A percentile compares a stretch with the other conserved stretches of the same genome.
These are phyloP conservation scores for Suillia variegata DNA, from an alignment of 2,888 invertebrate genomes.

Conservation along the genomic window DNA sequence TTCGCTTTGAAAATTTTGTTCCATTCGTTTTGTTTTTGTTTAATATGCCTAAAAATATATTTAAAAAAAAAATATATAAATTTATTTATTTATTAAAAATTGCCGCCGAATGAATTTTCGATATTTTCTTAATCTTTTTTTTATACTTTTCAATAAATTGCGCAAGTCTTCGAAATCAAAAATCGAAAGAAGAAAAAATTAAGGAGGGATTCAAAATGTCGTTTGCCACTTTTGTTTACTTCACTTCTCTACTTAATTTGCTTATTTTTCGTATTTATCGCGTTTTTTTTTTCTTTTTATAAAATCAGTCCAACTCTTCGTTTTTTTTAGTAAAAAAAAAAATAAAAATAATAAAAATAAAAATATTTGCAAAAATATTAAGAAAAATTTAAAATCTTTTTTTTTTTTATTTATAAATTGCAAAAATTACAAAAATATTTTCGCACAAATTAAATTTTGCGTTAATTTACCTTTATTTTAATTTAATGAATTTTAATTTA, in stretches of 20 bases:
- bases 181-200: too few relatives aligned
- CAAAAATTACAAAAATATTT: slow-evolving; percentile 5
- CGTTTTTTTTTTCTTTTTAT: slow-evolving; percentile 42
- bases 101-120: slow-evolving; percentile 30
- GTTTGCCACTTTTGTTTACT: slow-evolving; percentile 25
- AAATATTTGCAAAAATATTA: slow-evolving; percentile 32
- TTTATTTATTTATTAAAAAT: too few relatives aligned
- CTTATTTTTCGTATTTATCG: slow-evolving; percentile 22
- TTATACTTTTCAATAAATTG: too few relatives aligned
- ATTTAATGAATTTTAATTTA: slow-evolving; percentile 3
- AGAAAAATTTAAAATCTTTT: slow-evolving; percentile 20
- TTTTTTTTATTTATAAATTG: slow-evolving; percentile 5
- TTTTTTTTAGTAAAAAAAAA: slow-evolving; percentile 26
- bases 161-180: too few relatives aligned
- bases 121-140: not conserved
- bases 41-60: slow-evolving; percentile 15
- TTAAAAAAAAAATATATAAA: too few relatives aligned
- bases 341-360: slow-evolving; percentile 28
- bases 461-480: not conserved
- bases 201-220: slow-evolving; percentile 30
- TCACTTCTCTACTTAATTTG: too few relatives aligned
- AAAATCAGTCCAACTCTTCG: slow-evolving; percentile 53
- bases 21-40: slow-evolving; percentile 17
- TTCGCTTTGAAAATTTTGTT: too few relatives aligned
- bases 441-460: too few relatives aligned